phyloP scores from a whole-genome alignment of 2,888 invertebrate species.

The Adineta ricciae region DNA sequence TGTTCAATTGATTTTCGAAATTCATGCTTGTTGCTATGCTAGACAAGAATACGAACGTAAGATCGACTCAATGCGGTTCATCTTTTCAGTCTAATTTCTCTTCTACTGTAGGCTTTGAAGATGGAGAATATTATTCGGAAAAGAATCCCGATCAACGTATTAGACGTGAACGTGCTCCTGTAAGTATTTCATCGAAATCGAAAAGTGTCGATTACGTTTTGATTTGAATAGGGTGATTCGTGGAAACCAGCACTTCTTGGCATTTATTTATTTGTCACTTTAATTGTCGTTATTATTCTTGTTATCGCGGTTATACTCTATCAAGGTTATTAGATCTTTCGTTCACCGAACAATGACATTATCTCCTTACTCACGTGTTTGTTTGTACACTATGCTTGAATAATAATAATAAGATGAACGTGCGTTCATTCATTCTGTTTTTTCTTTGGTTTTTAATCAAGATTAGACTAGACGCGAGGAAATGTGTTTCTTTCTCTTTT shows the following conservation, averaged over 20 bases:
- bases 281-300: background rate
- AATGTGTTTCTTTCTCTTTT: background rate
- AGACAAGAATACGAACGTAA: slow-evolving; percentile 28
- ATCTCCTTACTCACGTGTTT: background rate
- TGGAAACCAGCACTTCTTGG: slow-evolving; percentile 1
- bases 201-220: background rate
- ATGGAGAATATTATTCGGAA: background rate
- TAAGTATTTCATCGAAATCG: background rate
- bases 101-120: background rate
- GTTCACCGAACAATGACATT: background rate
- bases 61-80: no score
- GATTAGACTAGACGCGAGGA: background rate
- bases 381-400: background rate
- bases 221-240: background rate
- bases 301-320: background rate
- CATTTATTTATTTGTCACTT: background rate
- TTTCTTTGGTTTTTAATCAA: background rate
- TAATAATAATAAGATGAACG: background rate
- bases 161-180: background rate
- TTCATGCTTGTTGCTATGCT: slow-evolving; percentile 45
- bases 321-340: background rate
- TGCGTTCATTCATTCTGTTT: no score
- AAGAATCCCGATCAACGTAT: background rate
- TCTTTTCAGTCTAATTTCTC: background rate
- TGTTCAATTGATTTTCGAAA: slow-evolving; percentile 64